Evolutionary conservation across 2,797 vertebrate species (phyloP), one percentile per base, ranked within the genome.

Genomic region (Labroides dimidiatus): DNA sequence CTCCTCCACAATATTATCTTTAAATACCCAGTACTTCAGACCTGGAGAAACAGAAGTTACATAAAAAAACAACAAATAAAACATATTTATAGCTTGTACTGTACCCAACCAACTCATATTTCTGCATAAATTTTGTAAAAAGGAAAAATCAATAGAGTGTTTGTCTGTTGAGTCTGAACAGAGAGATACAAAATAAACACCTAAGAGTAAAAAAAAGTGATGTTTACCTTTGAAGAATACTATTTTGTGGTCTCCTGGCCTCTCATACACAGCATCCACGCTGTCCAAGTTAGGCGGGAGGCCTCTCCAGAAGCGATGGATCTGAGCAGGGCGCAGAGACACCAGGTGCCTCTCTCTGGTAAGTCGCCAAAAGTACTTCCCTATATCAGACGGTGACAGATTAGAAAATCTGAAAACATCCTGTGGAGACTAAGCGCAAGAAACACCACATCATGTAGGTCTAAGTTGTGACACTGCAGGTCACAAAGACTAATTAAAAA

Each of bases 241-340:
- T 0, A 99, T 99, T 87, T 95, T 98, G 85, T 99, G 97, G 84
- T 99, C 97, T 0, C 92, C 95, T 6, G 94, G 93, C 52, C 97
- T 93, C 91, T 99, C 97, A 0, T 99, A 99, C 20, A 97, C 96
- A 0, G 97, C 96, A 0, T 99, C 98, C 85, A 99, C 93, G 0
- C 96, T 91, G 77, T 97, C 96, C 89, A 99, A 87, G 68, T 96
- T 96, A 45, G 92, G 76, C 0, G 98, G 97, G 33, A 99, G 93
- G 3, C 98, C 98, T 52, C 95, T 93, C 98, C 98, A 99, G 93
- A 99, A 99, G 2, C 96, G 96, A 45, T 98, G 96, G 87, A 98
- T 95, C 93, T 97, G 95, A 49, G 97, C 97, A 0, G 97, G 98
- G 85, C 94, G 95, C 52, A 97, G 93, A 0, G 97, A 98, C 84